Evolutionary conservation across 2,797 vertebrate species (phyloP), one percentile per base, ranked within the genome.

Genomic region (Enteromius thamalakanensis): DNA sequence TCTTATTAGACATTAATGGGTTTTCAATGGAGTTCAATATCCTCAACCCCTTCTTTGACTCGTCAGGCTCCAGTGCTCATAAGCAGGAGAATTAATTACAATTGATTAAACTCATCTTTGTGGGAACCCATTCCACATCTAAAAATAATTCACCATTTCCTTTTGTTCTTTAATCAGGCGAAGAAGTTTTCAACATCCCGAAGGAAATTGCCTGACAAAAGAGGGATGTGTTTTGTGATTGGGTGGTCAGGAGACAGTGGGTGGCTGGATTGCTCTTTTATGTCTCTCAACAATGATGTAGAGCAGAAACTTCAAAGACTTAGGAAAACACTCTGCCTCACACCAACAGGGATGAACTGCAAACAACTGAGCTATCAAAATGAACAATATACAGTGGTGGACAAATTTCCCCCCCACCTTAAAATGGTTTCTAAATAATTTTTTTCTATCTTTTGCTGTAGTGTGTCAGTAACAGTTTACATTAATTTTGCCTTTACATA

Each of bases 201-300:
- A 77, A 91, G 88, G 86, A 93, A 92, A 93, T 93, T 90, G 90
- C 88, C 83, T 92, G 87, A 93, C 90, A 93, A 92, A 94, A 91
- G 85, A 91, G 89, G 85, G 90, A 85, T 72, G 83, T 82, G 90
- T 91, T 88, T 88, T 74, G 65, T 88, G 85, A 88, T 91, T 76
- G 82, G 86, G 72, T 88, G 88, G 85, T 82, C 85, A 69, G 74
- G 69, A 88, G 85, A 87, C 65, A 15, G 80, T 81, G 85, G 84
- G 74, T 76, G 53, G 77, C 64, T 70, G 62, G 75, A 70, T 42
- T 74, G 71, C 78, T 84, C 49, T 78, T 87, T 88, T 14, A 79
- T 85, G 74, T 87, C 68, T 84, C 86, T 86, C 79, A 62, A 45
- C 37, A 37, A 58, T 51, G 37, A 86, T 47, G 49, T 72, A 17